Percentiles rank a stretch among this genome's conserved stretches.
phyloP scores from a whole-genome alignment of 2,113 vertebrate genomes.

The Scomber japonicus region DNA sequence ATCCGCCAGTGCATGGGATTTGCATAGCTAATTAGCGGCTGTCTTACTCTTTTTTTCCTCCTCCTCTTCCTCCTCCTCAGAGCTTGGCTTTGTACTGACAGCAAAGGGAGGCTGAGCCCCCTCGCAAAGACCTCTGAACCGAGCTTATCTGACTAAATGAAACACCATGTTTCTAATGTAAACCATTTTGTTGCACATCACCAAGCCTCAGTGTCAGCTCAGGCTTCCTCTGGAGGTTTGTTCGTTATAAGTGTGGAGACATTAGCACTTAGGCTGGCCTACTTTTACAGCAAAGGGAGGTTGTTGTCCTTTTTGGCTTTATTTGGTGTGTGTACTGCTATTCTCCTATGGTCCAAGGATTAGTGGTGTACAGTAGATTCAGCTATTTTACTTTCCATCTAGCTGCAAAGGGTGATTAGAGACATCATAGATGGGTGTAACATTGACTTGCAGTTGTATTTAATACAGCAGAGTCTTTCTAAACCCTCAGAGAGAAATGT shows the following conservation, averaged over 20 bases:
- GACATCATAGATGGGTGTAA: conserved; percentile 24
- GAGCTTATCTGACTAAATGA: conserved; percentile 86
- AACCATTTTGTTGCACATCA: conserved; percentile 72
- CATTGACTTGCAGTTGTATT: background rate
- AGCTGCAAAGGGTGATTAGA: conserved; percentile 42
- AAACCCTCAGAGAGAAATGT: background rate
- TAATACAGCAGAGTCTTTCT: background rate
- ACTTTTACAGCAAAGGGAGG: conserved; percentile 53
- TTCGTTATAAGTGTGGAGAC: conserved; percentile 9
- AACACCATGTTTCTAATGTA: conserved; percentile 79
- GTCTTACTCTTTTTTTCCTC: conserved; percentile 46
- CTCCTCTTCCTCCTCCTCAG: conserved; percentile 35
- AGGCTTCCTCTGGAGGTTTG: conserved; percentile 10
- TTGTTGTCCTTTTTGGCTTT: conserved; percentile 49
- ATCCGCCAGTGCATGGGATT: conserved; percentile 77
- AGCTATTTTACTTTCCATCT: conserved; percentile 30
- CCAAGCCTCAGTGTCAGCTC: conserved; percentile 63
- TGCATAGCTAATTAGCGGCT: conserved; percentile 85
- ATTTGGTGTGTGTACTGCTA: conserved; percentile 28
- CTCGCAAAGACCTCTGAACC: conserved; percentile 69
- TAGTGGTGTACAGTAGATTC: conserved; percentile 56
- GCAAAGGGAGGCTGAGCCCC: conserved; percentile 76
- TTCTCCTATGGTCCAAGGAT: conserved; percentile 41
- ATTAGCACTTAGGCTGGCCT: conserved; percentile 57
- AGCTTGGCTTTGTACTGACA: conserved; percentile 84